phyloP scores from a whole-genome alignment of 2,888 invertebrate species.

The Agrochola circellaris region DNA sequence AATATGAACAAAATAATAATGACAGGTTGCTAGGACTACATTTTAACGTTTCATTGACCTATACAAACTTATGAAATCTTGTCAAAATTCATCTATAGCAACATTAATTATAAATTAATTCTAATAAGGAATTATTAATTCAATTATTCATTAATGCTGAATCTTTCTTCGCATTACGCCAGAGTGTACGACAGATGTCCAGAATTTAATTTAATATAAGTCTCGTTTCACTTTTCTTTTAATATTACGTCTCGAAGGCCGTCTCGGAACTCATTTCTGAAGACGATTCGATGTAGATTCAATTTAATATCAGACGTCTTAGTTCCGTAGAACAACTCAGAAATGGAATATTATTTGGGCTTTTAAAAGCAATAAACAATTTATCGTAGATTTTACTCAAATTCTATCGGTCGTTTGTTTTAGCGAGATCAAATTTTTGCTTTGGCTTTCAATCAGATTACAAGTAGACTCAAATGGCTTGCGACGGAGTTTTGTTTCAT shows the following conservation, averaged over 20 bases:
- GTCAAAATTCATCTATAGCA: constrained; percentile 22
- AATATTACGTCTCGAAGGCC: constrained; percentile 80
- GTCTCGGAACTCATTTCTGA: constrained; percentile 74
- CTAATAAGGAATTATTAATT: constrained; percentile 75
- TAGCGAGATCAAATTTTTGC: constrained; percentile 58
- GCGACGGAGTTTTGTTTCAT: constrained; percentile 31
- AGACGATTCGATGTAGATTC: constrained; percentile 80
- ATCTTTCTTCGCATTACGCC: constrained; percentile 78
- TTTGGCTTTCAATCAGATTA: constrained; percentile 57
- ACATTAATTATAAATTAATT: constrained; percentile 66
- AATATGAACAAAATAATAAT: not conserved
- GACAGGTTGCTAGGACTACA: not conserved
- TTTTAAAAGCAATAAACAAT: constrained; percentile 73
- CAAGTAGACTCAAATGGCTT: constrained; percentile 36
- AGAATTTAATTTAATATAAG: constrained; percentile 86
- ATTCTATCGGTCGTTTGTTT: constrained; percentile 47
- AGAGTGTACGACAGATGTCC: constrained; percentile 87
- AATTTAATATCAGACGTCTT: constrained; percentile 76
- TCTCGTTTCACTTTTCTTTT: constrained; percentile 83
- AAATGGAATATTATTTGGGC: constrained; percentile 71
- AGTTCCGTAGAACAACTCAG: constrained; percentile 70
- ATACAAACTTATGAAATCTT: not conserved
- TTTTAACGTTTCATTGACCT: not conserved
- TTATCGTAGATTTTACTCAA: constrained; percentile 66
- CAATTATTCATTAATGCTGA: constrained; percentile 85